Evolutionary conservation across 1,140 invertebrate species (phyloP), one percentile per base, ranked within the genome.

Genomic region (Pseudoatta argentina): DNA sequence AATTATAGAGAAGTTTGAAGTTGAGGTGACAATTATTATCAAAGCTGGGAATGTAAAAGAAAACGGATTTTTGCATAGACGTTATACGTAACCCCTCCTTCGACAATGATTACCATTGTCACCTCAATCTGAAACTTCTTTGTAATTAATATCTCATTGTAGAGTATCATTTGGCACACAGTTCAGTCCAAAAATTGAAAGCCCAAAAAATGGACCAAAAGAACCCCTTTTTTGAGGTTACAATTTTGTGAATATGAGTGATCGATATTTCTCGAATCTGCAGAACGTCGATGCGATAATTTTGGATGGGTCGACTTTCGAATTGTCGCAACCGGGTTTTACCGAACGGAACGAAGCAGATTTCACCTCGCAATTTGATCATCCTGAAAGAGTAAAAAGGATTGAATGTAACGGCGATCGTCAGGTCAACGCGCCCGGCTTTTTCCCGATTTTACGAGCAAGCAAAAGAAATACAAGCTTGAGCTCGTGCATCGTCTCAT

Each of bases 341-440:
- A 79, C 63, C 14, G 16, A 66, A 66, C 12, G 27, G 18, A 34
- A 27, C 10, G 48, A 5, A 21, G 51, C 18, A 30, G 21, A 79
- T 21, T 79, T 82, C n/a, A 39, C 24, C n/a, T 75, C 59, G 67
- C 21, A 14, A n/a, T n/a, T 12, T 12, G 18, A 71, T 61, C 67
- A 18, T 61, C 14, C 18, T 4, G 16, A 59, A 30, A 21, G 16
- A 73, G 18, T 10, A 83, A 83, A 63, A 73, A 57, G 24, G 3
- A 48, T 44, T 18, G 79, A 61, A 83, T 44, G 79, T 83, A 83
- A 83, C 79, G 79, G 79, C 79, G 79, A 61, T 83, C 44, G 55
- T n/a, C 21, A 44, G 78, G 77, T 81, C 77, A 81, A 57, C 30
- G 77, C 21, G 77, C 55, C 5, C 69, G 39, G 27, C 79, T 83